These are phyloP conservation scores for Microplitis manilae DNA, from an alignment of 2,888 invertebrate genomes.

Conservation along the genomic window DNA sequence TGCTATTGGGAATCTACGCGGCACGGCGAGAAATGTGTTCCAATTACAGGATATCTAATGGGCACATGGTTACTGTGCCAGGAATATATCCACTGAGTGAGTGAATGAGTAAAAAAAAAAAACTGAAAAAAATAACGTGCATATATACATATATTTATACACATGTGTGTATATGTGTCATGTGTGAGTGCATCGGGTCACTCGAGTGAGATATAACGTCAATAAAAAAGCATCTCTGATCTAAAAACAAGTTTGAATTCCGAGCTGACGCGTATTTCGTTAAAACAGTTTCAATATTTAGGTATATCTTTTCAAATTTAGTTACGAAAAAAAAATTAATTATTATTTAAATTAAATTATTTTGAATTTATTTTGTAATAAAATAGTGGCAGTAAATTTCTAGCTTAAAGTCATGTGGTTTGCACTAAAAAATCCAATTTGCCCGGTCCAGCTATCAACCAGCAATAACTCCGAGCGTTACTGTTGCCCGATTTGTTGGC, in stretches of 20 bases:
- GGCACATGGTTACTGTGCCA: conserved; percentile 43
- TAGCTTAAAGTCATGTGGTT: conserved; percentile 7
- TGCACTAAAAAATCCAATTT: conserved; percentile 23
- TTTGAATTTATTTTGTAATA: neutral
- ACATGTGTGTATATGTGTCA: neutral
- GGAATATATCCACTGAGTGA: conserved; percentile 35
- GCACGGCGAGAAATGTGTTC: conserved; percentile 41
- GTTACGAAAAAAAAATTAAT: neutral
- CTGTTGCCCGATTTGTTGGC: neutral
- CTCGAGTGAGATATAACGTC: conserved; percentile 36
- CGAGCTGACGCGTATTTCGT: conserved; percentile 25
- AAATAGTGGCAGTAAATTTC: neutral
- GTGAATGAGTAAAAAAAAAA: conserved; percentile 21
- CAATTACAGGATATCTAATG: conserved; percentile 42
- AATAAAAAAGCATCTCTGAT: conserved; percentile 37
- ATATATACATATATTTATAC: too few relatives aligned
- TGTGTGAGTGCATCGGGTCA: conserved; percentile 29
- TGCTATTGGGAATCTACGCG: conserved; percentile 41
- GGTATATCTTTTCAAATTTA: neutral
- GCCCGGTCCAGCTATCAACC: neutral
- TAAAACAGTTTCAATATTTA: neutral
- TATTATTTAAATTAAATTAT: neutral
- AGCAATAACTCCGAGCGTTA: conserved; percentile 20
- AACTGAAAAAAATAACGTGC: neutral
- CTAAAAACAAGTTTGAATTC: conserved; percentile 36